These are phyloP conservation scores for Zoanthus solanderi DNA, from an alignment of 92 coral and sea anemone genomes.

Conservation along the genomic window DNA sequence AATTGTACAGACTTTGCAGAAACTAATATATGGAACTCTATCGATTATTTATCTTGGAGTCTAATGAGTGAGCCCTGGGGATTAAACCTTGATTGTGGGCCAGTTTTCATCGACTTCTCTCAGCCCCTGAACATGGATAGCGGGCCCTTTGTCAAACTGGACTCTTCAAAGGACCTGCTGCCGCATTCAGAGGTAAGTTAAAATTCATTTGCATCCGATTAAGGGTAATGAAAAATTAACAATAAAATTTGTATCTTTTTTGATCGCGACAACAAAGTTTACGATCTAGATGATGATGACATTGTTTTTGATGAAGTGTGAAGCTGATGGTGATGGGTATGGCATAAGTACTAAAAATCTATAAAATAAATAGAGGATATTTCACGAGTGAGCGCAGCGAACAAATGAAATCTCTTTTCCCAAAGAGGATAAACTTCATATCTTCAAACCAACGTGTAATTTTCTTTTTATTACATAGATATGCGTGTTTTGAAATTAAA, in stretches of 20 bases:
- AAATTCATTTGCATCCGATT: too few relatives aligned
- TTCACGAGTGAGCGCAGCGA: too few relatives aligned
- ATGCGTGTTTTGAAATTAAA: too few relatives aligned
- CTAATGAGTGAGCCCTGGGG: not conserved
- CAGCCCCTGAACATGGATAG: constrained; percentile 37
- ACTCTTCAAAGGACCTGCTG: not conserved
- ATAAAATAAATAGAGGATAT: too few relatives aligned
- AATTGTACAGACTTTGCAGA: not conserved
- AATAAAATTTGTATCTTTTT: not conserved
- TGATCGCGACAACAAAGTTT: not conserved
- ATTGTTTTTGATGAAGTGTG: too few relatives aligned
- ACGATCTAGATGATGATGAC: not conserved
- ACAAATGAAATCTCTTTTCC: too few relatives aligned
- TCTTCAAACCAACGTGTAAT: too few relatives aligned
- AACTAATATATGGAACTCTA: too few relatives aligned
- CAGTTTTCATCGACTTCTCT: constrained; percentile 31
- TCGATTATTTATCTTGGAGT: constrained; percentile 1
- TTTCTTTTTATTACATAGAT: too few relatives aligned
- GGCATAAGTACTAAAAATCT: too few relatives aligned
- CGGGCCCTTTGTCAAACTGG: constrained; percentile 17
- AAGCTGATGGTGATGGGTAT: too few relatives aligned
- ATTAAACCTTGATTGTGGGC: constrained; percentile 14
- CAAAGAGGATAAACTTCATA: too few relatives aligned
- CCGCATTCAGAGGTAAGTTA: not conserved
- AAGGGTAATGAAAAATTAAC: not conserved